Evolutionary conservation across 2,797 vertebrate species (phyloP).

Genomic region (Gymnoscopelus microlampas): DNA sequence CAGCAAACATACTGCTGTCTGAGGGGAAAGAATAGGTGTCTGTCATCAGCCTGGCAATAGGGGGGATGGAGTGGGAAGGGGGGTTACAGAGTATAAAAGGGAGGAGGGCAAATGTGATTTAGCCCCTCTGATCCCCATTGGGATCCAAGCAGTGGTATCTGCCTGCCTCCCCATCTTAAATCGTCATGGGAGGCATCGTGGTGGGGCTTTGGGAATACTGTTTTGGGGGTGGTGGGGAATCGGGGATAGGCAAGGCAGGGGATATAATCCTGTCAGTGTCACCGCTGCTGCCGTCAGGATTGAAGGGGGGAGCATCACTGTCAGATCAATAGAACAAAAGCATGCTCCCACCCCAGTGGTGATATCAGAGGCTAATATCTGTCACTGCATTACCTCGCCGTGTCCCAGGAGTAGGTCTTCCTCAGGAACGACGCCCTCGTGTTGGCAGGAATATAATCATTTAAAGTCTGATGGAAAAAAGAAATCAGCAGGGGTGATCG

Average conservation of each 20-base stretch:
- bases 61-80: constrained; percentile 17
- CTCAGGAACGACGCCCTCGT: constrained; percentile 13
- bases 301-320: constrained; percentile 40
- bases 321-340: constrained; percentile 71
- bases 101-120: constrained; percentile 66
- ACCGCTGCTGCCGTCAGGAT: constrained; percentile 46
- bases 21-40: constrained; percentile 62
- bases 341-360: constrained; percentile 37
- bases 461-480: too few species aligned
- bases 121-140: constrained; percentile 68
- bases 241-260: constrained; percentile 32
- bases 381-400: constrained; percentile 19
- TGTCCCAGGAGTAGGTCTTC: constrained; percentile 2
- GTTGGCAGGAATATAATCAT: not conserved
- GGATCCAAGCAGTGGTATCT: constrained; percentile 58
- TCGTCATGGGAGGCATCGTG: constrained; percentile 48
- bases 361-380: constrained; percentile 24
- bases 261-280: constrained; percentile 59
- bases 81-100: not conserved
- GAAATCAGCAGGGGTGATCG: too few species aligned
- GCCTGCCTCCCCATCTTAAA: constrained; percentile 47
- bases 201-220: constrained; percentile 43
- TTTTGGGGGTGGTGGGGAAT: constrained; percentile 29
- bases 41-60: constrained; percentile 66
- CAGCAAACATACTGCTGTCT: constrained; percentile 72